These are phyloP conservation scores for Nebria ingens DNA, from an alignment of 1,140 invertebrate species.

Conservation along the genomic window DNA sequence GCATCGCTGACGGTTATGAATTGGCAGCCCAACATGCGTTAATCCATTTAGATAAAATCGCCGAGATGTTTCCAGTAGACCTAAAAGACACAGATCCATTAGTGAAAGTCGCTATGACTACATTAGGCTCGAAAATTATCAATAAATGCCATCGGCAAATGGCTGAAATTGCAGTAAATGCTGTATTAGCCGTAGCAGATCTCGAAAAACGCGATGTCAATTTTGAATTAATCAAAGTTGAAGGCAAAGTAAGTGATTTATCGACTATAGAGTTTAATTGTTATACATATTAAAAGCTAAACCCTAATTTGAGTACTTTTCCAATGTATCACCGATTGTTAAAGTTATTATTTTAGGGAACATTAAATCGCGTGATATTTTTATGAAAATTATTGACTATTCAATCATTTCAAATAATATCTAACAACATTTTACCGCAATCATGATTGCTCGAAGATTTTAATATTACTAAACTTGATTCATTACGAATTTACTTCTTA, in stretches of 20 bases:
- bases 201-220: conserved; percentile 92
- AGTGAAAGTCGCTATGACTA: conserved; percentile 94
- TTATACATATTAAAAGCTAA: too few species aligned
- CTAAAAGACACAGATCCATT: conserved; percentile 76
- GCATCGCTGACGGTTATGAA: conserved; percentile 98
- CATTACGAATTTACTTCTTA: too few species aligned
- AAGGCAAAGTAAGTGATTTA: conserved; percentile 96
- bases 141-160: conserved; percentile 90
- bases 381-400: too few species aligned
- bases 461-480: too few species aligned
- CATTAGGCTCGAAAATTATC: conserved; percentile 96
- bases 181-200: conserved; percentile 89
- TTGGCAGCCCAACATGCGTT: conserved; percentile 87
- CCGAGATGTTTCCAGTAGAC: conserved; percentile 81
- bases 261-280: too few species aligned
- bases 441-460: too few species aligned
- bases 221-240: conserved; percentile 98
- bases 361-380: too few species aligned
- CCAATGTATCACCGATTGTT: too few species aligned
- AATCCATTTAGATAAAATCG: conserved; percentile 78
- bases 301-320: too few species aligned
- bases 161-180: conserved; percentile 98
- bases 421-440: too few species aligned
- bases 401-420: too few species aligned
- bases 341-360: too few species aligned